Percentiles rank a stretch among this genome's conserved stretches.
Evolutionary conservation across 2,113 vertebrate species (phyloP).

Genomic region (Delphinapterus leucas): DNA sequence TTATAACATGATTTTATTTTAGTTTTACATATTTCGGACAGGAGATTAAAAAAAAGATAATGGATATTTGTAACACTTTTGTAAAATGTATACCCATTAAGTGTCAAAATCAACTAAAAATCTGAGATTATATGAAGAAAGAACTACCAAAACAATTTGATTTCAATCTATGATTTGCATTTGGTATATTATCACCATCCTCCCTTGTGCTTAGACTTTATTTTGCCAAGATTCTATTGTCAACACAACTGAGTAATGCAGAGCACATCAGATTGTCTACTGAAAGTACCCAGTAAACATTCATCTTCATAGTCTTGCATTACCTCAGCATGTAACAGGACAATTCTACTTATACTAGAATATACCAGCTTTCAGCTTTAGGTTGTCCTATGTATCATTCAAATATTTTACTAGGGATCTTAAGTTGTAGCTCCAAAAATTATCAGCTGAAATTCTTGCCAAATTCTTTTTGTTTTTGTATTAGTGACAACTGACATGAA

Average conservation of each 20-base stretch:
- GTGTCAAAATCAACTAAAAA: background rate
- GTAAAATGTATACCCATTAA: background rate
- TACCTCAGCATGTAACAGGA: background rate
- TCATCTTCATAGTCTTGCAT: background rate
- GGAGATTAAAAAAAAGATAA: background rate
- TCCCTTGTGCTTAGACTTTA: background rate
- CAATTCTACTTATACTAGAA: constrained; percentile 18
- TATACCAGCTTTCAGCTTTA: constrained; percentile 22
- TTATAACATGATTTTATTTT: background rate
- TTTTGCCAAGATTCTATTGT: background rate
- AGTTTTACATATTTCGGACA: background rate
- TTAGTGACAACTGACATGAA: background rate
- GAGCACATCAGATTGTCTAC: background rate
- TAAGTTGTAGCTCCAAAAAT: constrained; percentile 46
- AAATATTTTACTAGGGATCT: constrained; percentile 52
- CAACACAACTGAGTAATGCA: background rate
- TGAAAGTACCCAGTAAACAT: background rate
- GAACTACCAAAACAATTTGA: background rate
- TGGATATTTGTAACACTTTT: background rate
- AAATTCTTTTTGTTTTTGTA: background rate
- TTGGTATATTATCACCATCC: background rate
- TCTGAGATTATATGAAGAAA: background rate
- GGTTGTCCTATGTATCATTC: constrained; percentile 12
- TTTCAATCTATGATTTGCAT: background rate
- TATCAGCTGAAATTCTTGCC: constrained; percentile 35